Evolutionary conservation across 2,797 vertebrate species (phyloP), one percentile per base, ranked within the genome.

Genomic region (Helarctos malayanus): DNA sequence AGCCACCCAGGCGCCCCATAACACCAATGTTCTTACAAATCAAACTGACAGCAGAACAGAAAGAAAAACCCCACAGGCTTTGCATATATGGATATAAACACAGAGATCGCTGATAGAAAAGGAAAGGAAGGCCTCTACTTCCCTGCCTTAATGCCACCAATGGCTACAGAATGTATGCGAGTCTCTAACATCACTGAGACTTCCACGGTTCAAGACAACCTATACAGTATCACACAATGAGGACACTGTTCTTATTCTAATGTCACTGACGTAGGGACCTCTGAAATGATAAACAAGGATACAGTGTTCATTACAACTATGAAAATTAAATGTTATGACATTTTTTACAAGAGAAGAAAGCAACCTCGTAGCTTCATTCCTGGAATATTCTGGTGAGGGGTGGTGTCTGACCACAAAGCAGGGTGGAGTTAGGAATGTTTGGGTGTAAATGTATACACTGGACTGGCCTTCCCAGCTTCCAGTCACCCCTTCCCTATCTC

Each of bases 101-200:
- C 7, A 19, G 3, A 45, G 61, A 27, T 10, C 13, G 19, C 14
- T 1, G 38, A 59, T 7, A 71, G 27, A 35, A 63, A 76, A 81
- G 61, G 32, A 84, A 83, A 83, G 5, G 12, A 61, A 54, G 84
- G 32, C 59, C 65, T 63, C 47, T 14, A 3, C 32, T 7, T 21
- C 38, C 52, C 52, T 23, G 27, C 19, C 49, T 68, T 41, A 21
- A 5, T 0, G 11, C 21, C 27, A 38, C 19, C 35, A 9, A 52
- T 1, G 15, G 29, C 56, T 16, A 12, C 25, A 12, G 57, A 11
- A 78, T 2, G 29, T 7, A 49, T 0, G 27, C 0, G 15, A 18
- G 25, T n/a, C 61, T 49, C 35, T n/a, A 35, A 29, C 59, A 63
- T 14, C 45, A 7, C 47, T 0, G 49, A 57, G 65, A 45, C 23